These are phyloP conservation scores for Troilus luridus DNA, from an alignment of 2,888 invertebrate species.

Conservation along the genomic window DNA sequence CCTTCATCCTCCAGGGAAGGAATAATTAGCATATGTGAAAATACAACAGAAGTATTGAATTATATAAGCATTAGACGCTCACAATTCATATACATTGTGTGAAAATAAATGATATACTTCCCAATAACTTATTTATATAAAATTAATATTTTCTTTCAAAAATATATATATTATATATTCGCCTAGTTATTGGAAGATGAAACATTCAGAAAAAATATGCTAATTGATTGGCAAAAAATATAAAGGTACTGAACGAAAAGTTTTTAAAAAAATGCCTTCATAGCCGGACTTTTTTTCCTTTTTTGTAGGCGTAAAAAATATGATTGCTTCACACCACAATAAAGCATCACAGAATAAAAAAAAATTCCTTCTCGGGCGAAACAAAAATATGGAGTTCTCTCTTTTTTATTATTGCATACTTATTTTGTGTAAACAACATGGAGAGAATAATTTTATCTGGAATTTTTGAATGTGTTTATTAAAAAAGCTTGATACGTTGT, in stretches of 20 bases:
- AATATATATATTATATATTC: neutral
- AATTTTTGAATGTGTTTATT: neutral
- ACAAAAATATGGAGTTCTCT: neutral
- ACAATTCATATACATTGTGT: no score
- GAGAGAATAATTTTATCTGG: neutral
- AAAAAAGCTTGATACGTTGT: neutral
- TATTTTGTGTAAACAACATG: neutral
- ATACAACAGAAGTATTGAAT: no score
- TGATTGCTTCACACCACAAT: neutral
- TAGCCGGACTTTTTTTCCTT: neutral
- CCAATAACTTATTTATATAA: no score
- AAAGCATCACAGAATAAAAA: neutral
- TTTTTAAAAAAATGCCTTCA: neutral
- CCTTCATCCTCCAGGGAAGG: no score
- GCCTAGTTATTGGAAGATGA: neutral
- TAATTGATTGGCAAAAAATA: neutral
- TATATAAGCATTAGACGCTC: no score
- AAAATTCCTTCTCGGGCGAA: neutral
- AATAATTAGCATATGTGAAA: no score
- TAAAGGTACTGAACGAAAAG: neutral
- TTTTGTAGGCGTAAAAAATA: neutral
- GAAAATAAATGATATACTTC: no score
- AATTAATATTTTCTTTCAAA: neutral
- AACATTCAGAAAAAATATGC: neutral
- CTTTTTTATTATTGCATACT: neutral